Percentiles rank a stretch among this genome's conserved stretches.
Evolutionary conservation across 1,140 invertebrate species (phyloP).

Genomic region (Mycetomoellerius zeteki): DNA sequence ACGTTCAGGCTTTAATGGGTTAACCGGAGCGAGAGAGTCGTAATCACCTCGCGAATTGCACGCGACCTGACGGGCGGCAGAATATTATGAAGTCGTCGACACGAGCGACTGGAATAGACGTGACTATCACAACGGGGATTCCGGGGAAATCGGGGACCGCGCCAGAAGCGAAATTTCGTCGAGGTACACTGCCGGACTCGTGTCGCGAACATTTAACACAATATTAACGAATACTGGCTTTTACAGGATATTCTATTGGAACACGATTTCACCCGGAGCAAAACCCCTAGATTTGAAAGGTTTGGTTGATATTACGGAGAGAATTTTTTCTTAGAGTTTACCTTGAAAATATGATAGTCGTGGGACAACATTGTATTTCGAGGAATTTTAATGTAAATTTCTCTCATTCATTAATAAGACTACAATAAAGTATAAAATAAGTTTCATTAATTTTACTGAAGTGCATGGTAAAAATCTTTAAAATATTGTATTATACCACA

Average conservation of each 20-base stretch:
- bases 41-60: constrained; percentile 41
- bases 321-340: too few relatives aligned
- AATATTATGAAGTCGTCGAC: constrained; percentile 54
- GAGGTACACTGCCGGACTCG: constrained; percentile 39
- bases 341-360: too few relatives aligned
- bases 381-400: too few relatives aligned
- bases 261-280: not conserved
- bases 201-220: constrained; percentile 25
- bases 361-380: too few relatives aligned
- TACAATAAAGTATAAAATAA: too few relatives aligned
- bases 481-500: too few relatives aligned
- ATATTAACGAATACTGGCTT: constrained; percentile 1
- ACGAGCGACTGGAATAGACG: constrained; percentile 16
- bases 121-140: constrained; percentile 14
- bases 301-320: not conserved
- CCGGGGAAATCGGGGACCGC: constrained; percentile 10
- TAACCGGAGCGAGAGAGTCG: constrained; percentile 37
- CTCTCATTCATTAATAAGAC: too few relatives aligned
- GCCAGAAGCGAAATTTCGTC: not conserved
- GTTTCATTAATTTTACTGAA: too few relatives aligned
- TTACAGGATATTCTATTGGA: constrained; percentile 6
- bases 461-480: too few relatives aligned
- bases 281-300: not conserved
- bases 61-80: constrained; percentile 29
- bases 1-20: constrained; percentile 40